A percentile compares a stretch with the other conserved stretches of the same genome.
Conservation (phyloP, 2,113 vertebrate genomes). For the Rhea americana region DNA sequence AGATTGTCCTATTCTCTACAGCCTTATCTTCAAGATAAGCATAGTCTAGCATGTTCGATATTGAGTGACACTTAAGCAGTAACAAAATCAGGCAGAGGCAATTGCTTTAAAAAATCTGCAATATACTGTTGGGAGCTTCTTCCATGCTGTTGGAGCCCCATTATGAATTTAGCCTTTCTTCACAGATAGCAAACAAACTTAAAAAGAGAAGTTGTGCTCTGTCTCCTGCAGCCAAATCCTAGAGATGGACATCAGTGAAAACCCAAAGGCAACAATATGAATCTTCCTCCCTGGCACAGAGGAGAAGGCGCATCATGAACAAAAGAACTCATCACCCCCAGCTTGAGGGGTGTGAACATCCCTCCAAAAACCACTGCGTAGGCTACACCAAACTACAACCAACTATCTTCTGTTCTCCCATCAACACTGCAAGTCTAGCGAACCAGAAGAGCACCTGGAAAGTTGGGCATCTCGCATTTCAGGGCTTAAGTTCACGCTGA, state of each 20-base stretch:
- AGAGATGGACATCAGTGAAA: neutral
- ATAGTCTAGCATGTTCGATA: neutral
- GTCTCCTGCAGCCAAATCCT: slow-evolving; percentile 9
- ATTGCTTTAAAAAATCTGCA: neutral
- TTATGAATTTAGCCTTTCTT: neutral
- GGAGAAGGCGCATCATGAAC: neutral
- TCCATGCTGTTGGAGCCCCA: neutral
- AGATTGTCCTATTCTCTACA: neutral
- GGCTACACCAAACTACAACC: neutral
- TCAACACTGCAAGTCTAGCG: neutral
- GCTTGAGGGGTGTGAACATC: neutral
- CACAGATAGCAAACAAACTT: neutral
- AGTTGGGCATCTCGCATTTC: neutral
- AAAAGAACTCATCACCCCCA: neutral
- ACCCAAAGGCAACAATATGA: neutral
- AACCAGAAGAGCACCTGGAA: neutral
- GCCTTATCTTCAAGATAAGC: neutral
- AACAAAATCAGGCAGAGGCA: slow-evolving; percentile 31
- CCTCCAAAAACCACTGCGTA: neutral
- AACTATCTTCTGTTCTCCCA: neutral
- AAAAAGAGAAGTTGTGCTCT: slow-evolving; percentile 2
- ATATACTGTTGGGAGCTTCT: neutral
- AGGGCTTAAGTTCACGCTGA: neutral
- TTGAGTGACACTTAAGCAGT: neutral
- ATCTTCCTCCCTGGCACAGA: neutral